Evolutionary conservation across 2,113 vertebrate genomes (phyloP).

Genomic region (Dicaeum eximium): DNA sequence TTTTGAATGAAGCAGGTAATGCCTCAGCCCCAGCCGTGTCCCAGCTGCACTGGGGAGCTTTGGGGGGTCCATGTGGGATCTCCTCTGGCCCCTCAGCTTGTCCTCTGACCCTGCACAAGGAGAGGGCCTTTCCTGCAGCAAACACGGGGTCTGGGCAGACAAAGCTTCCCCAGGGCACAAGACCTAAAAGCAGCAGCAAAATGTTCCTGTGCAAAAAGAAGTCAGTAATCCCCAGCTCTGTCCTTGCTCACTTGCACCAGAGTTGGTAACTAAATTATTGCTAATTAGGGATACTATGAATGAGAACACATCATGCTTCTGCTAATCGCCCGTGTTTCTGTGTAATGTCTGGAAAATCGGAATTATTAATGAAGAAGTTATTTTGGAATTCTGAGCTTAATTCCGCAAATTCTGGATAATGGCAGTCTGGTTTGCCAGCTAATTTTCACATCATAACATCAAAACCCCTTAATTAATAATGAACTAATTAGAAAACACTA

Average conservation of each 20-base stretch:
- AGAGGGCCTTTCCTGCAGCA: neutral
- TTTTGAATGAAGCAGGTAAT: conserved; percentile 5
- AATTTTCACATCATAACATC: conserved; percentile 34
- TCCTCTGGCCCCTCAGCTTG: neutral
- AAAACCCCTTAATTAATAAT: conserved; percentile 31
- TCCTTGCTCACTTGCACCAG: neutral
- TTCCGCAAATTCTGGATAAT: neutral
- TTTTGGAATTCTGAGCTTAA: conserved; percentile 37
- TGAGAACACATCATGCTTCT: neutral
- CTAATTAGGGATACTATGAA: conserved; percentile 42
- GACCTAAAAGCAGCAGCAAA: rapidly evolving
- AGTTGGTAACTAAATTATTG: conserved; percentile 1
- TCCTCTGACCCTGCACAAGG: neutral
- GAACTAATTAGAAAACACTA: conserved; percentile 27
- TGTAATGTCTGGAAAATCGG: conserved; percentile 35
- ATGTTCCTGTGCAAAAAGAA: rapidly evolving
- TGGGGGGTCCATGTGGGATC: rapidly evolving
- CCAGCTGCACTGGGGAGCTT: neutral
- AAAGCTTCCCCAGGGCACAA: rapidly evolving
- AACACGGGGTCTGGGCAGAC: rapidly evolving
- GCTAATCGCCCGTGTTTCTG: conserved; percentile 26
- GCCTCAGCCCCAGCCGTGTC: neutral
- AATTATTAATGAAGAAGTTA: conserved; percentile 50
- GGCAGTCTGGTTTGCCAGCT: conserved; percentile 25
- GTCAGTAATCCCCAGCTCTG: neutral